Evolutionary conservation across 2,797 vertebrate genomes (phyloP).

Genomic region (Staurois parvus): DNA sequence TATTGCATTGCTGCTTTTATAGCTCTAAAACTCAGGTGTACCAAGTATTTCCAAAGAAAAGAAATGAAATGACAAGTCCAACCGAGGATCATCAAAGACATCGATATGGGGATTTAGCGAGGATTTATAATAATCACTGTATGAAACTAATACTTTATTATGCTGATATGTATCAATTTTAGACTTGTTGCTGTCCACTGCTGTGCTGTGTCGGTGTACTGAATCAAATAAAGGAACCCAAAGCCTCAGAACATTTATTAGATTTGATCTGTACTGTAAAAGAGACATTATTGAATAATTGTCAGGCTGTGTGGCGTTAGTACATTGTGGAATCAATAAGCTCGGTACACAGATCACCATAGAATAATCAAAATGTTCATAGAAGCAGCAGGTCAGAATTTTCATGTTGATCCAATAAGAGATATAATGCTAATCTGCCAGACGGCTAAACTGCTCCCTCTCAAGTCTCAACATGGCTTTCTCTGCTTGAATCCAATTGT

Average conservation of each 20-base stretch:
- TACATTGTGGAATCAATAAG: slow-evolving; percentile 54
- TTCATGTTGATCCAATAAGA: slow-evolving; percentile 61
- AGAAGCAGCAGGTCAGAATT: slow-evolving; percentile 52
- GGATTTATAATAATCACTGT: slow-evolving; percentile 14
- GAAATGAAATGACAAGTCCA: background rate
- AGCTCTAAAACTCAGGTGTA: background rate
- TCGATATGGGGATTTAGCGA: slow-evolving; percentile 2
- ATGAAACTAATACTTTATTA: slow-evolving; percentile 19
- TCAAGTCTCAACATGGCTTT: slow-evolving; percentile 31
- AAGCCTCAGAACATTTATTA: slow-evolving; percentile 49
- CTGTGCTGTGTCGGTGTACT: slow-evolving; percentile 9
- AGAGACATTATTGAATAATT: slow-evolving; percentile 60
- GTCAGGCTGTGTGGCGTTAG: slow-evolving; percentile 50
- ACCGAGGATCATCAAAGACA: background rate
- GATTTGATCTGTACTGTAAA: slow-evolving; percentile 48
- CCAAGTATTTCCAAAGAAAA: background rate
- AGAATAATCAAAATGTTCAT: slow-evolving; percentile 50
- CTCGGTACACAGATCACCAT: slow-evolving; percentile 43
- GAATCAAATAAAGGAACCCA: slow-evolving; percentile 45
- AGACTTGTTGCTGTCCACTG: slow-evolving; percentile 14
- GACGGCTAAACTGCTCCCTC: slow-evolving; percentile 21
- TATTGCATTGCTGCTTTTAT: background rate
- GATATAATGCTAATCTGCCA: slow-evolving; percentile 53
- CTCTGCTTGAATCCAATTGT: slow-evolving; percentile 48
- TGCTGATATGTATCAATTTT: slow-evolving; percentile 19